A percentile compares a stretch with the other conserved stretches of the same genome.
Evolutionary conservation across 2,888 invertebrate species (phyloP).

Genomic region (Micropterix aruncella): DNA sequence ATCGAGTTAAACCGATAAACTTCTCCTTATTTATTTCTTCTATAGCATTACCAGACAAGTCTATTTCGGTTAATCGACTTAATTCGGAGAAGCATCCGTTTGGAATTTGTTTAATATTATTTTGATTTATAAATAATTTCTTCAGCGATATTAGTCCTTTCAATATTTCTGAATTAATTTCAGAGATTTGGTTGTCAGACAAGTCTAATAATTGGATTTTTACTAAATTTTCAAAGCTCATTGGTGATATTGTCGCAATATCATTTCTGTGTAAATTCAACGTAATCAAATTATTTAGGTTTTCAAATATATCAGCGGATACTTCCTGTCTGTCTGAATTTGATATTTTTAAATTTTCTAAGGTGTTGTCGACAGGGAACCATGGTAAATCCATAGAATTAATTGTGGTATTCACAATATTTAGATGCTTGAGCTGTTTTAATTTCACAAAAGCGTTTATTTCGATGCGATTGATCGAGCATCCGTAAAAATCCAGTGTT

Average conservation of each 20-base stretch:
- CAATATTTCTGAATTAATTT: neutral
- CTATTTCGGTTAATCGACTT: neutral
- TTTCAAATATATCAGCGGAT: neutral
- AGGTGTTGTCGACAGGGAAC: neutral
- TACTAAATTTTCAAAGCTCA: neutral
- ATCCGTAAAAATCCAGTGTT: neutral
- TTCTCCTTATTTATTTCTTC: neutral
- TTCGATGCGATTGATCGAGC: neutral
- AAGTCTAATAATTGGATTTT: neutral
- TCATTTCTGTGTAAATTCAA: neutral
- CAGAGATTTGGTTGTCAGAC: neutral
- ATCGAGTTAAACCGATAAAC: neutral
- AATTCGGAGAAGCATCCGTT: neutral
- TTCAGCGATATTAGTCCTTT: neutral
- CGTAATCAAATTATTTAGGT: neutral
- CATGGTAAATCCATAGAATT: neutral
- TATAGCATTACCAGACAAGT: neutral
- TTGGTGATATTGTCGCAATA: neutral
- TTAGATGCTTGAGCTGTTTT: neutral
- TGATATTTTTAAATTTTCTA: neutral
- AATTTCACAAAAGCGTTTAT: neutral
- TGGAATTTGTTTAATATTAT: neutral
- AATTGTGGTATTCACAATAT: neutral
- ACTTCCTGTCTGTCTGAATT: neutral
- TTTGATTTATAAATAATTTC: neutral